Evolutionary conservation across 2,797 vertebrate species (phyloP).

Genomic region (Pteropus rufus): DNA sequence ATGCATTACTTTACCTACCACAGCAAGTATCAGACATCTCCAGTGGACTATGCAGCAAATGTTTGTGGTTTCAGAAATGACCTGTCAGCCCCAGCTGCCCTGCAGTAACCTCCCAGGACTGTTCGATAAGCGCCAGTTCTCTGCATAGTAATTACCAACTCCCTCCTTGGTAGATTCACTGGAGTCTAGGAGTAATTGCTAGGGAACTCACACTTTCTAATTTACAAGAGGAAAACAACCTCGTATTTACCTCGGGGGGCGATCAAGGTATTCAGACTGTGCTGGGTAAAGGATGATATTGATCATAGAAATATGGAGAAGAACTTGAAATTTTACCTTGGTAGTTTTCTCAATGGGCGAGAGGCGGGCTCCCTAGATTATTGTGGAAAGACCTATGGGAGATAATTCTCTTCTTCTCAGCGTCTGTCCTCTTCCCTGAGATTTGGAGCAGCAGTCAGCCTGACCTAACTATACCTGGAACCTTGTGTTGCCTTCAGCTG

Average conservation of each 20-base stretch:
- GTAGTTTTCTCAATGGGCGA: constrained; percentile 47
- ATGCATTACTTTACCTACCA: constrained; percentile 26
- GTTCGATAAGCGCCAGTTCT: neutral
- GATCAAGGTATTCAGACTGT: constrained; percentile 45
- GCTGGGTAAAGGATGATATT: neutral
- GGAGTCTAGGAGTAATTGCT: constrained; percentile 51
- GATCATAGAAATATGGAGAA: neutral
- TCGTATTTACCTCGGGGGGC: constrained; percentile 41
- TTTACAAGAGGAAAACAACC: constrained; percentile 56
- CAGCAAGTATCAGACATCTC: neutral
- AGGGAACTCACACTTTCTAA: constrained; percentile 11
- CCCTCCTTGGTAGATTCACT: constrained; percentile 4
- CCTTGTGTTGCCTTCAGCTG: neutral
- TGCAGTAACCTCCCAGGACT: neutral
- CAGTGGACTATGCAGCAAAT: neutral
- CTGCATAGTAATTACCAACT: neutral
- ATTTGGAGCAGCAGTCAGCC: neutral
- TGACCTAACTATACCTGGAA: neutral
- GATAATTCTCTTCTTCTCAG: neutral
- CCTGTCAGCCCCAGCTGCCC: neutral
- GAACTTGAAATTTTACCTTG: constrained; percentile 50
- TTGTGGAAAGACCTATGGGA: neutral
- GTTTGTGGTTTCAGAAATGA: constrained; percentile 25
- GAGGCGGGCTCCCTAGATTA: neutral
- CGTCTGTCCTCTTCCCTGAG: neutral